Evolutionary conservation across 1,140 invertebrate genomes (phyloP).

Genomic region (Amyelois transitella): DNA sequence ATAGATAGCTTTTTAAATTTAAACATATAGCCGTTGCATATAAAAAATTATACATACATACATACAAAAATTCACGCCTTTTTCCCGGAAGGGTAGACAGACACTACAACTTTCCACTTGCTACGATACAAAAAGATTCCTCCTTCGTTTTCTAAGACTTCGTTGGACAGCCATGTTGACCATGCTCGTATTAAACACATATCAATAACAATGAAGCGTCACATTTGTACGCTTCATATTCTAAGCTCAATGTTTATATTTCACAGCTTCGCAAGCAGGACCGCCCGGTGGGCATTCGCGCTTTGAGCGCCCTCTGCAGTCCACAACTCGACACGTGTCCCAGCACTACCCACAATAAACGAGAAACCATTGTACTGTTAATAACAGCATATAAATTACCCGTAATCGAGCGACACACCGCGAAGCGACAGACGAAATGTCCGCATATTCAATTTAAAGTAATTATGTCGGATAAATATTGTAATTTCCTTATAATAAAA

Average conservation of each 20-base stretch:
- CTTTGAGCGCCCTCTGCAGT: not conserved
- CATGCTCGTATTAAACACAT: no score
- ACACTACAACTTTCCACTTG: no score
- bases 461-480: not conserved
- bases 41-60: no score
- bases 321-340: constrained; percentile 18
- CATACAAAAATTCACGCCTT: no score
- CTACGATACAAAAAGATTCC: no score
- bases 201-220: no score
- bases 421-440: not conserved
- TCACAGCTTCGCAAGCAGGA: not conserved
- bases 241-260: not conserved
- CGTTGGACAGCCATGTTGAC: no score
- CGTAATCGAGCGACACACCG: not conserved
- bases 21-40: no score
- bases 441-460: not conserved
- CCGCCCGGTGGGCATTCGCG: not conserved
- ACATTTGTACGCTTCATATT: no score
- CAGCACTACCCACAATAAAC: not conserved
- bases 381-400: constrained; percentile 32
- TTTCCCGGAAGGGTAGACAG: no score
- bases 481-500: not conserved
- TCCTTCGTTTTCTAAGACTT: no score
- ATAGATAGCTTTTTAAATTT: no score
- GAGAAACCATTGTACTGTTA: constrained; percentile 14